A percentile compares a stretch with the other conserved stretches of the same genome.
Evolutionary conservation across 2,888 invertebrate species (phyloP).

Genomic region (Horisme vitalbata): DNA sequence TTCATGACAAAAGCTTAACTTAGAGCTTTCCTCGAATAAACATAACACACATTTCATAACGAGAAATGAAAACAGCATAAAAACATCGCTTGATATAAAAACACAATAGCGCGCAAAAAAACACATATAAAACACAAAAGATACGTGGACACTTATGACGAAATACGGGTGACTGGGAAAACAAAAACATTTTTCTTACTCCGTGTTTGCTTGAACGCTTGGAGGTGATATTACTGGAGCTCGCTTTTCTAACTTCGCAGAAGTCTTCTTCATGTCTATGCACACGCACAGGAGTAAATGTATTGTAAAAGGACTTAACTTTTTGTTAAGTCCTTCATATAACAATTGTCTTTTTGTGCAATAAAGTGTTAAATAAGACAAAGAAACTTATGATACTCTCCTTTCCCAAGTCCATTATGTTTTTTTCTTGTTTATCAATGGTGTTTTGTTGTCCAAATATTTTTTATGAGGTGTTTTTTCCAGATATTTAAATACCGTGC

Average conservation of each 20-base stretch:
- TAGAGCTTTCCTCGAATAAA: constrained; percentile 3
- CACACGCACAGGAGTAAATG: too few relatives aligned
- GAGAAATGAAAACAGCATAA: constrained; percentile 21
- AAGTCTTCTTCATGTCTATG: too few relatives aligned
- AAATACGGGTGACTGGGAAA: constrained; percentile 59
- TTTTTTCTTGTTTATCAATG: too few relatives aligned
- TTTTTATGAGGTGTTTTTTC: too few relatives aligned
- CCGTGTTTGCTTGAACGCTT: constrained; percentile 64
- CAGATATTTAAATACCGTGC: too few relatives aligned
- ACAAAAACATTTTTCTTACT: constrained; percentile 78
- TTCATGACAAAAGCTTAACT: neutral
- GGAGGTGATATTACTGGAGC: constrained; percentile 20
- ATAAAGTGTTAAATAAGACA: too few relatives aligned
- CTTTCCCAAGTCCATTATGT: too few relatives aligned
- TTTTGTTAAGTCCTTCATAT: too few relatives aligned
- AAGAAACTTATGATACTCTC: too few relatives aligned
- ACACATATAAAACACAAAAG: constrained; percentile 35
- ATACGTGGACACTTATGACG: constrained; percentile 55
- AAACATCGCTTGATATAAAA: constrained; percentile 19
- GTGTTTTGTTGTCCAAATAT: too few relatives aligned
- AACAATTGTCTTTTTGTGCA: too few relatives aligned
- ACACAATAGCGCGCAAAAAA: constrained; percentile 24
- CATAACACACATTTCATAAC: constrained; percentile 11
- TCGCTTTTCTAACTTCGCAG: neutral
- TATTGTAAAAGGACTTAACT: too few relatives aligned